A percentile compares a stretch with the other conserved stretches of the same genome.
Evolutionary conservation across 2,113 vertebrate species (phyloP).

Genomic region (Corythaixoides concolor): DNA sequence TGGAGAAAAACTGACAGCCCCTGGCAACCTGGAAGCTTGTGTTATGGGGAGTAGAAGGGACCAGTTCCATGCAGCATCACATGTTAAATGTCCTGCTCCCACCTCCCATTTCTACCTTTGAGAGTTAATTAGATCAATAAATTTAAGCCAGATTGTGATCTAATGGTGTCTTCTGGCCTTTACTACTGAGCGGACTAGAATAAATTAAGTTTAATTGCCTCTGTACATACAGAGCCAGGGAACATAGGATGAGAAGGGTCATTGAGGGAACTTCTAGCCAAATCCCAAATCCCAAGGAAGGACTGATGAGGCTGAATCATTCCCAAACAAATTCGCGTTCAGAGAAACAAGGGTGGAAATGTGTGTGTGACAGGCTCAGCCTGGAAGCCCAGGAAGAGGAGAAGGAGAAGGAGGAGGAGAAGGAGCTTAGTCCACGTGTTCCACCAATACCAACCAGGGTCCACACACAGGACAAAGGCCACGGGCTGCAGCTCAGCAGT

Average conservation of each 20-base stretch:
- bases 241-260: not conserved
- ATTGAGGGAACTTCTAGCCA: not conserved
- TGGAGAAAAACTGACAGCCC: not conserved
- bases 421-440: accelerated
- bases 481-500: not conserved
- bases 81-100: not conserved
- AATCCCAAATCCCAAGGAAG: not conserved
- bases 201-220: conserved; percentile 48
- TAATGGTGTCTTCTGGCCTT: conserved; percentile 52
- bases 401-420: not conserved
- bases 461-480: not conserved
- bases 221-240: not conserved
- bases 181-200: not conserved
- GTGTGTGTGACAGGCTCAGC: not conserved
- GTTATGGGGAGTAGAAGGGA: conserved; percentile 18
- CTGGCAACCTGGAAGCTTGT: not conserved
- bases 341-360: not conserved
- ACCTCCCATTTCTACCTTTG: conserved; percentile 2
- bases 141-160: conserved; percentile 23
- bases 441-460: accelerated
- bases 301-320: not conserved
- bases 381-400: not conserved
- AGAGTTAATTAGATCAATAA: conserved; percentile 53
- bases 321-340: not conserved
- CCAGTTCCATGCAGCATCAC: not conserved